Conservation (phyloP, 37 sponge, comb jelly and placozoan species). For the Spongia lamella region DNA sequence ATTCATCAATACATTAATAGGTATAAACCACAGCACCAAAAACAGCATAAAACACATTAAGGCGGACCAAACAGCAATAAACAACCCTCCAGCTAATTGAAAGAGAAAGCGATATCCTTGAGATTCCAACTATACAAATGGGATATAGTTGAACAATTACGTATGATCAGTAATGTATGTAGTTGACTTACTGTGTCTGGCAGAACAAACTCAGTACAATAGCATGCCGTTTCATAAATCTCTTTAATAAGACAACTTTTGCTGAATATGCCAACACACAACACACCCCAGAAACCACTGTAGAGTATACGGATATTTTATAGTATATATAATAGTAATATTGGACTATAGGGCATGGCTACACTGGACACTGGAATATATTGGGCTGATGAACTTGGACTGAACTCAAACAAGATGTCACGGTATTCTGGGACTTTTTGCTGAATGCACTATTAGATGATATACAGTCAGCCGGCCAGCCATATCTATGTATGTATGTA, state of each 20-base stretch:
- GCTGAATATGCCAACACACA: slow-evolving; percentile 75
- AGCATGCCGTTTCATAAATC: slow-evolving; percentile 63
- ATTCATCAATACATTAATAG: slow-evolving; percentile 42
- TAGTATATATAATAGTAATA: too few relatives aligned
- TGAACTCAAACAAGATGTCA: too few relatives aligned
- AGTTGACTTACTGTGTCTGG: too few relatives aligned
- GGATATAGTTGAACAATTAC: not conserved
- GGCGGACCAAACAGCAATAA: slow-evolving; percentile 50
- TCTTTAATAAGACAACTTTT: slow-evolving; percentile 47
- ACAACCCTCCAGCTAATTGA: slow-evolving; percentile 60
- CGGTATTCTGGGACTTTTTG: too few relatives aligned
- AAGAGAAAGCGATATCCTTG: slow-evolving; percentile 41
- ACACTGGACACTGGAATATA: too few relatives aligned
- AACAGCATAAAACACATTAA: slow-evolving; percentile 46
- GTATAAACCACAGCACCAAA: slow-evolving; percentile 59
- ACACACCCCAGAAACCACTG: slow-evolving; percentile 83
- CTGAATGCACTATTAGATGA: too few relatives aligned
- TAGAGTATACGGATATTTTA: too few relatives aligned
- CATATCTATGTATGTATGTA: too few relatives aligned
- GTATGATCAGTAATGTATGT: not conserved
- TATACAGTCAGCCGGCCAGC: too few relatives aligned
- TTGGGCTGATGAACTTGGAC: too few relatives aligned
- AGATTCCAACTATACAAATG: slow-evolving; percentile 15
- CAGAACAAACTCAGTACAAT: slow-evolving; percentile 37
- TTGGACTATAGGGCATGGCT: too few relatives aligned